Evolutionary conservation across 1,140 invertebrate genomes (phyloP), one percentile per base, ranked within the genome.

Genomic region (Heliothis virescens): DNA sequence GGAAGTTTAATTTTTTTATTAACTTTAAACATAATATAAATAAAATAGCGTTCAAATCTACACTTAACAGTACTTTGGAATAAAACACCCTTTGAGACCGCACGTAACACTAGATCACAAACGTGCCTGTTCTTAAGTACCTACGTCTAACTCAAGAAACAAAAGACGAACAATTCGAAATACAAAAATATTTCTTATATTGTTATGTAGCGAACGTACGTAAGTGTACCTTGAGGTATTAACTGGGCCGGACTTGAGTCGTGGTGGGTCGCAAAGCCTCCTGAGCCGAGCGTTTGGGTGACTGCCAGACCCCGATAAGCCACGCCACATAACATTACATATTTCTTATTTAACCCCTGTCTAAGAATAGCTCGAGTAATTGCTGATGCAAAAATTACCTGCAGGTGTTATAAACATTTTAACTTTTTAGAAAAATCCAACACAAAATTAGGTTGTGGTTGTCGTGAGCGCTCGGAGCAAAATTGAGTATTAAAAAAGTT

Each of bases 271-370:
- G 81, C 83, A 86, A 89, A 89, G 88, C 87, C 86, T 79, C 73
- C 81, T 82, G 83, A 65, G 83, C 81, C 80, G 59, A 21, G 67
- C 77, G 78, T 65, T 90, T 89, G 89, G 89, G 82, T 75, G 86
- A 71, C 81, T 92, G 90, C 88, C 89, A 91, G 83, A 67, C 80
- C 48, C 63, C 82, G 89, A 91, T 91, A 91, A 86, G 79, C 84
- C 67, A 21, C 16, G 55, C 13, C 73, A 81, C 82, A 53, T 81
- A 79, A 73, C 81, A 65, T 81, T 80, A 85, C 82, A 85, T 83
- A 80, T 83, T 83, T 84, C 81, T 85, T 83, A 80, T 67, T 80
- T 73, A 80, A 82, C 63, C 78, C 29, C 80, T 18, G 75, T 78
- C 80, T 81, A 52, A 71, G 48, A 71, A 71, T 71, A 10, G 13